A percentile compares a stretch with the other conserved stretches of the same genome.
These are phyloP conservation scores for Bembecia ichneumoniformis DNA, from an alignment of 2,888 invertebrate species.

Conservation along the genomic window DNA sequence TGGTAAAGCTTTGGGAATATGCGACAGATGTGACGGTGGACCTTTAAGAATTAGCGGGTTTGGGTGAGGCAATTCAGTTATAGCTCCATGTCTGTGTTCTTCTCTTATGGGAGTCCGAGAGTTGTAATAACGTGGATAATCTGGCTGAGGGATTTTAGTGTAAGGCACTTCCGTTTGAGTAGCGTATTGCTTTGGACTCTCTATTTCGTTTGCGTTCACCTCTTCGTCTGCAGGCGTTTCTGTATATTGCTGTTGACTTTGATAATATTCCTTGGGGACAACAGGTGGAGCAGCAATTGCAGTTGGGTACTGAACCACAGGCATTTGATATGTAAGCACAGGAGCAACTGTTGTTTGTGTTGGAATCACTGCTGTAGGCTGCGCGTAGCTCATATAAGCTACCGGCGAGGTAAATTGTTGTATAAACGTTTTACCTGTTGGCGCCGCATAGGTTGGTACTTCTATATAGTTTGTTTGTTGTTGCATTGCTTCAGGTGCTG, in stretches of 20 bases:
- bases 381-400: conserved; percentile 37
- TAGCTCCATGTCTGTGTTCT: conserved; percentile 31
- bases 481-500: conserved; percentile 35
- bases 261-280: conserved; percentile 36
- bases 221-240: conserved; percentile 43
- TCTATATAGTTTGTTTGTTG: conserved; percentile 42
- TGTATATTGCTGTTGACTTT: conserved; percentile 31
- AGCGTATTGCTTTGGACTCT: conserved; percentile 32
- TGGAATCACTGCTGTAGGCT: conserved; percentile 36
- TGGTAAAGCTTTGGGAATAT: conserved; percentile 55
- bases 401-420: conserved; percentile 35
- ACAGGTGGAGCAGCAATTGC: conserved; percentile 33
- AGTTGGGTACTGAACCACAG: conserved; percentile 39
- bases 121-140: conserved; percentile 46
- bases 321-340: conserved; percentile 41
- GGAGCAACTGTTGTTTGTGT: conserved; percentile 36
- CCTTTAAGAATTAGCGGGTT: conserved; percentile 44
- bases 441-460: conserved; percentile 39
- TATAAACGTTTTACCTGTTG: conserved; percentile 39
- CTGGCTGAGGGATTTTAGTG: conserved; percentile 21
- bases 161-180: conserved; percentile 37
- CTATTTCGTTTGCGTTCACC: conserved; percentile 30
- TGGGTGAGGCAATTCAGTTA: conserved; percentile 47
- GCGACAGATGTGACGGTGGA: conserved; percentile 42
- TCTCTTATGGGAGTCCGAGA: conserved; percentile 39